phyloP scores from a whole-genome alignment of 2,888 invertebrate genomes.

The Gymnosoma rotundatum region DNA sequence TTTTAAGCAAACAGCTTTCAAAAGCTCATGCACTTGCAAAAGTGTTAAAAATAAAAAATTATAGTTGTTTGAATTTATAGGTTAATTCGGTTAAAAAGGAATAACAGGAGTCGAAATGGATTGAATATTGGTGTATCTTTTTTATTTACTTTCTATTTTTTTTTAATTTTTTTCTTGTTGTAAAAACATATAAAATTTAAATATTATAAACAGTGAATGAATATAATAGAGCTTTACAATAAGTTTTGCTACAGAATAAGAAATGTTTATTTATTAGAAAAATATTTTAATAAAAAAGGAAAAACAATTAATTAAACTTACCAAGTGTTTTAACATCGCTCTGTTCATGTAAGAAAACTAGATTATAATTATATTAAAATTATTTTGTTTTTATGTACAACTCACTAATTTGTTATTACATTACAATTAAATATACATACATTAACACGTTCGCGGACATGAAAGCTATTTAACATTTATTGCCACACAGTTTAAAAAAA shows the following conservation, averaged over 20 bases:
- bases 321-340: conserved; percentile 31
- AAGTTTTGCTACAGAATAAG: conserved; percentile 66
- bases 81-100: conserved; percentile 29
- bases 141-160: conserved; percentile 1
- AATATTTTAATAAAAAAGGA: not conserved
- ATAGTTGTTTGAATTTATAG: conserved; percentile 18
- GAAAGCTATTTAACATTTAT: too few relatives aligned
- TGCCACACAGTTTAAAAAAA: too few relatives aligned
- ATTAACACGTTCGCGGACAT: too few relatives aligned
- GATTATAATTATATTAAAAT: not conserved
- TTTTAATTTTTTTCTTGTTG: conserved; percentile 27
- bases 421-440: too few relatives aligned
- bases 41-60: conserved; percentile 48
- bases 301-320: conserved; percentile 49
- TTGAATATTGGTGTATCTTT: conserved; percentile 46
- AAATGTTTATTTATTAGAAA: conserved; percentile 57
- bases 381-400: not conserved
- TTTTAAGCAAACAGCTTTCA: conserved; percentile 64
- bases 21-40: conserved; percentile 71
- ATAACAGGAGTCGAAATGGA: conserved; percentile 44
- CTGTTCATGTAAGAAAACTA: not conserved
- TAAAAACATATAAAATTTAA: conserved; percentile 54
- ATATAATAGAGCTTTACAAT: conserved; percentile 68
- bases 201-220: conserved; percentile 63
- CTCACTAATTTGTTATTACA: too few relatives aligned